Percentiles rank a stretch among this genome's conserved stretches.
phyloP scores from a whole-genome alignment of 2,113 vertebrate species.

The Uropsilus gracilis region DNA sequence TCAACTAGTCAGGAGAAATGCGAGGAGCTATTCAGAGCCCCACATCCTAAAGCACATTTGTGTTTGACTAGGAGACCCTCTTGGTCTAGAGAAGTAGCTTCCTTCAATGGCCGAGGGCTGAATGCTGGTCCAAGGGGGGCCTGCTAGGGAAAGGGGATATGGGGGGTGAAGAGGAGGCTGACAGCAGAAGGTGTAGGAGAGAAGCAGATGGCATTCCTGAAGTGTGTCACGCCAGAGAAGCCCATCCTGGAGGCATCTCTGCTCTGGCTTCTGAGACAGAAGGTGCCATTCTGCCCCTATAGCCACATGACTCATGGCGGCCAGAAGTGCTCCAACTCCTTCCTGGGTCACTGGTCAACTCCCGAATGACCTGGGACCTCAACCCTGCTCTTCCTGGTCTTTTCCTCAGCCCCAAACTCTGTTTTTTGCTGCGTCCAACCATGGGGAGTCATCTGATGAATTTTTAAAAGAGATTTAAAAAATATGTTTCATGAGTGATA shows the following conservation, averaged over 20 bases:
- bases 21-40: background rate
- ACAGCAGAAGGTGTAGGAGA: no score
- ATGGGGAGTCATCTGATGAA: background rate
- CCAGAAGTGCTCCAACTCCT: fast-evolving
- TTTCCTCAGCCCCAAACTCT: background rate
- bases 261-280: background rate
- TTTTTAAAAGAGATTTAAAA: background rate
- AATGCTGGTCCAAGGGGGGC: fast-evolving
- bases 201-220: background rate
- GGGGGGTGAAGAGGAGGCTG: no score
- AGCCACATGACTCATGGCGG: background rate
- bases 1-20: background rate
- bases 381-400: no score
- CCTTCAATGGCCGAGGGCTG: background rate
- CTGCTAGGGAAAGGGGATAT: background rate
- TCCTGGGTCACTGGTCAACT: background rate
- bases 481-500: no score
- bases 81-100: background rate
- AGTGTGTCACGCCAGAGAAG: fast-evolving
- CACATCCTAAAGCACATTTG: fast-evolving
- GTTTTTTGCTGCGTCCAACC: background rate
- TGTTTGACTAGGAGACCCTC: background rate
- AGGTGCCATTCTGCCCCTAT: background rate
- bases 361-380: background rate
- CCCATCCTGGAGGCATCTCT: background rate